Base-by-base conservation (phyloP, 2,113 vertebrate genomes). In the Willisornis vidua region DNA sequence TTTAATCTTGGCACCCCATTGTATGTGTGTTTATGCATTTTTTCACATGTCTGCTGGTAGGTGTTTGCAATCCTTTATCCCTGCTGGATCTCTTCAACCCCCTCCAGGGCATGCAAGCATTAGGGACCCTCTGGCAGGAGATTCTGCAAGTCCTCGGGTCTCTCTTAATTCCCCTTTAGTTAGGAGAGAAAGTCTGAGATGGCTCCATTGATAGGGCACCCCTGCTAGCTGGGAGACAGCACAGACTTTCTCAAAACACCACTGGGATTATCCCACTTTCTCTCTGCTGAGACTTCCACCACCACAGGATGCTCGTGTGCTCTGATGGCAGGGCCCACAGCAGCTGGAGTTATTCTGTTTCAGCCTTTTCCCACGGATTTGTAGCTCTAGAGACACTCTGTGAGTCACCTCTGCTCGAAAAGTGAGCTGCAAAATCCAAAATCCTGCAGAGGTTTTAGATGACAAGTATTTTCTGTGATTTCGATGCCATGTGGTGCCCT, bases 111-210 rank as follows among this genome's bases (percentile, higher is more conserved):
- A 90, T 88, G 85, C 61, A 66, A 26, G 39, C 17, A 6, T 92
- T 96, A 97, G 82, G 54, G 68, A 95, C 79, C 61, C 88, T 88
- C 87, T 71, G 51, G 55, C 82, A 70, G 52, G 85, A 77, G 57
- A 31, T 11, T 66, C 85, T 92, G 45, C 76, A 45, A 86, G 57
- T 45, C 87, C 48, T 90, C 63, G 57, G 51, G 41, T 83, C 79
- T 85, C 70, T 66, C 80, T 71, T 90, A 93, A 95, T 67, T 93
- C 85, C 68, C 39, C 16, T 84, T 54, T 18, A 87, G 57, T 75
- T 61, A 77, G 65, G 33, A 74, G 85, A 81, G 94, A 86, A 97
- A 95, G 88, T 82, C 37, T 14, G 79, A 94, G 94, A 95, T 95
- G 77, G 80, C n/a, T 24, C 11, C 45, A 24, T 13, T 81, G 96